Conservation (phyloP, 1,140 invertebrate species). For the Leptoteleia sp. region DNA sequence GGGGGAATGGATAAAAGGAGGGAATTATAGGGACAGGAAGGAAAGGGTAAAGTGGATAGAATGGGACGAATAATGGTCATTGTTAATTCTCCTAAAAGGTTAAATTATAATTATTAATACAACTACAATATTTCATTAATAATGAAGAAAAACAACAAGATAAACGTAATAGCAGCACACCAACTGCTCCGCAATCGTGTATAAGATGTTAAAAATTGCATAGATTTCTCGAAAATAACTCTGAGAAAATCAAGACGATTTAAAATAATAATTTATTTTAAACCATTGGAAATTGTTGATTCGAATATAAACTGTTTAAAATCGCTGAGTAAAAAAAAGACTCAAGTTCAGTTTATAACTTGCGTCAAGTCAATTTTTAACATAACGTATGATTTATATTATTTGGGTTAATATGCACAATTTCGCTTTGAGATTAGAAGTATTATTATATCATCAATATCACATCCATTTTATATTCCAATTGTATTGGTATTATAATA, state of each 20-base stretch:
- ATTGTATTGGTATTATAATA: slow-evolving; percentile 19
- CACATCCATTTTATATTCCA: background rate
- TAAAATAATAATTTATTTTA: slow-evolving; percentile 18
- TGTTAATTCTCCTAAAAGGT: slow-evolving; percentile 75
- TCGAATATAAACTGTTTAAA: background rate
- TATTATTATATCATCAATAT: too few species aligned
- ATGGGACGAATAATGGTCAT: slow-evolving; percentile 22
- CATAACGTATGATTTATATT: slow-evolving; percentile 5
- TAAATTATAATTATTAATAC: slow-evolving; percentile 80
- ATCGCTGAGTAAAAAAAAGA: slow-evolving; percentile 28
- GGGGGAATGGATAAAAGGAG: slow-evolving; percentile 55
- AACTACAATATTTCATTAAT: slow-evolving; percentile 80
- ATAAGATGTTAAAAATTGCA: slow-evolving; percentile 18
- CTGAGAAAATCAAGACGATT: slow-evolving; percentile 21
- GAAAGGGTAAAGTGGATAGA: slow-evolving; percentile 12
- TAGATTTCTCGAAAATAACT: slow-evolving; percentile 45
- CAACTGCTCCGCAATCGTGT: slow-evolving; percentile 38
- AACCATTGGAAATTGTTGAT: slow-evolving; percentile 21
- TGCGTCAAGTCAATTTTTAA: slow-evolving; percentile 33
- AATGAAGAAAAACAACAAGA: slow-evolving; percentile 79
- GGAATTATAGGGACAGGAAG: slow-evolving; percentile 53
- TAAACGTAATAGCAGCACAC: slow-evolving; percentile 76
- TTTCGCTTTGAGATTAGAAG: background rate
- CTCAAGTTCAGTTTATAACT: slow-evolving; percentile 19
- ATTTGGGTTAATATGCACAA: slow-evolving; percentile 32